Evolutionary conservation across 2,113 vertebrate species (phyloP).

Genomic region (Ibidorhyncha struthersii): DNA sequence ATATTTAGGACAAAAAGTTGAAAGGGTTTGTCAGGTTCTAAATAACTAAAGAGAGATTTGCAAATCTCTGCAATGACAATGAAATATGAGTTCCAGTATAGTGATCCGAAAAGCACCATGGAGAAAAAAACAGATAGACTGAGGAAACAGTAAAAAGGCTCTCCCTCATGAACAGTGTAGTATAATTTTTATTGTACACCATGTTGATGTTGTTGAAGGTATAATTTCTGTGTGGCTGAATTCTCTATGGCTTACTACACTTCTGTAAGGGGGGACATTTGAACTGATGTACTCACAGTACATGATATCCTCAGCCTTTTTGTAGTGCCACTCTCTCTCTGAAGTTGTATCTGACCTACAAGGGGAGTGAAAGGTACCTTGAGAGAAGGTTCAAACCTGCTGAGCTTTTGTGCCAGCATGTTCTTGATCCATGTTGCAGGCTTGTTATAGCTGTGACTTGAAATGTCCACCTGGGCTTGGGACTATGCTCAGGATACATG

Average conservation of each 20-base stretch:
- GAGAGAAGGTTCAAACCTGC: background rate
- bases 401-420: background rate
- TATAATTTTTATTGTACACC: background rate
- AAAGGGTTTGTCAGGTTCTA: background rate
- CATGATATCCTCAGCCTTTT: background rate
- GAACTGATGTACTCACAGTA: background rate
- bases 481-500: background rate
- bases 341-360: background rate
- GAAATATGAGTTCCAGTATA: background rate
- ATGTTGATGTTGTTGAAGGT: background rate
- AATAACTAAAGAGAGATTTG: background rate
- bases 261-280: background rate
- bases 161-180: background rate
- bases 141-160: background rate
- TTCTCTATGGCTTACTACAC: background rate
- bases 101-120: background rate
- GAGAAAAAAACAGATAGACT: background rate
- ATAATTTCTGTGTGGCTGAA: background rate
- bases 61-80: background rate
- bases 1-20: conserved; percentile 19
- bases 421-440: background rate
- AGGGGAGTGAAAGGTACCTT: background rate
- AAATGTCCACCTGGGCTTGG: background rate
- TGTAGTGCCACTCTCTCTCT: background rate
- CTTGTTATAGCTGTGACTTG: background rate